Base-by-base conservation (phyloP, 2,888 invertebrate genomes). In the Elmis aenea region DNA sequence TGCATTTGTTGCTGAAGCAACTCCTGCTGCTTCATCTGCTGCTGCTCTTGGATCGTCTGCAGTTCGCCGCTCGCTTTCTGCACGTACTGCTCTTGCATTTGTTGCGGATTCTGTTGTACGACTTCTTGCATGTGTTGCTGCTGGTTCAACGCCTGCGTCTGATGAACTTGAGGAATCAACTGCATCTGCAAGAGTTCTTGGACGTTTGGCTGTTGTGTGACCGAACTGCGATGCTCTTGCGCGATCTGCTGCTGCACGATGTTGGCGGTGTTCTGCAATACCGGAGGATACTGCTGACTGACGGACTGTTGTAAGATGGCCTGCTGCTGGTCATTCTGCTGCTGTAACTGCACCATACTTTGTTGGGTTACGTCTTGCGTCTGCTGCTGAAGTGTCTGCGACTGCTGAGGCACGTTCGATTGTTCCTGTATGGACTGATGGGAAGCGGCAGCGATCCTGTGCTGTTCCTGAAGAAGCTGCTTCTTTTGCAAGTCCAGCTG, bases 61-160 rank as follows among this genome's bases (percentile, higher is more conserved):
- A n/a, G n/a, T n/a, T n/a, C n/a, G n/a, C n/a, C n/a, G n/a, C n/a
- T n/a, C n/a, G n/a, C n/a, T n/a, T n/a, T n/a, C n/a, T n/a, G n/a
- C n/a, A n/a, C 51, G 18, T 48, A 45, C 14, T 45, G 49, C 21
- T 49, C 38, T 5, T 26, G 30, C 8, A 45, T 38, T 20, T 53
- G 46, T 37, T 49, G 57, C 14, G 51, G 50, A 33, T 53, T 50
- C 10, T 51, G 50, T 9, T 38, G 41, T 26, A 46, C 50, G 16
- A 69, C 70, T 5, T 65, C 67, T 5, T 72, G 70, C 4, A 22
- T 22, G 2, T 70, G 70, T 2, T 61, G 57, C 42, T 63, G 64
- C 16, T 26, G 33, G n/a, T 10, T 9, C 12, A 13, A 9, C 26
- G 13, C 9, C 22, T 6, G 14, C 10, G 35, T 6, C 31, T 22